Conservation (phyloP, 64 coral and sea anemone genomes). For the Montipora efflorescens region DNA sequence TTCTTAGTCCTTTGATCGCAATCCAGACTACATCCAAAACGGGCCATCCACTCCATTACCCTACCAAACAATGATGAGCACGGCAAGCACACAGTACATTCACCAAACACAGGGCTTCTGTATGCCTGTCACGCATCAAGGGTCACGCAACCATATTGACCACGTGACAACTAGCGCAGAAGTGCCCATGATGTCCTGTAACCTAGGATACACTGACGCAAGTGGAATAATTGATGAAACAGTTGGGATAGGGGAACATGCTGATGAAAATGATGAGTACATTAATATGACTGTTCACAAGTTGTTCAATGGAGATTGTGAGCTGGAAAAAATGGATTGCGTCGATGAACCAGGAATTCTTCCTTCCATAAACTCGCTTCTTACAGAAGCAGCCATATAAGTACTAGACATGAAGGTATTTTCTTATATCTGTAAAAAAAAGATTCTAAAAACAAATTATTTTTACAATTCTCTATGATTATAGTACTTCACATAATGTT, state of each 20-base stretch:
- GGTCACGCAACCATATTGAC: conserved; percentile 59
- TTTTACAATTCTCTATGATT: neutral
- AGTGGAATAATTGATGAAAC: conserved; percentile 63
- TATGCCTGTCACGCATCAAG: conserved; percentile 62
- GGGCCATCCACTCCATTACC: neutral
- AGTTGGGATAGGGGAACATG: conserved; percentile 61
- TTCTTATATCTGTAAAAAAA: conserved; percentile 7
- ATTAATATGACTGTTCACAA: conserved; percentile 96
- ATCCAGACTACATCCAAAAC: conserved; percentile 19
- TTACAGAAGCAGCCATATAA: conserved; percentile 84
- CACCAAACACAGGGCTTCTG: conserved; percentile 68
- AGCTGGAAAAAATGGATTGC: conserved; percentile 94
- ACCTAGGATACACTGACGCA: conserved; percentile 59
- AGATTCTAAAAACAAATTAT: neutral
- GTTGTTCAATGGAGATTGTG: conserved; percentile 89
- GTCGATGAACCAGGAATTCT: conserved; percentile 84
- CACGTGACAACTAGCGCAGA: conserved; percentile 53
- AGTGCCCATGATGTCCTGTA: conserved; percentile 81
- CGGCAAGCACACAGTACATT: conserved; percentile 32
- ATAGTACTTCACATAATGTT: neutral
- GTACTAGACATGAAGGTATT: neutral
- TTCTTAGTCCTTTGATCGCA: neutral
- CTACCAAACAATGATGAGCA: conserved; percentile 67
- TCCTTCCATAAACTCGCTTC: conserved; percentile 95
- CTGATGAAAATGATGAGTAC: conserved; percentile 83